Conservation (phyloP, 2,113 vertebrate genomes). For the Mystacornis crossleyi region DNA sequence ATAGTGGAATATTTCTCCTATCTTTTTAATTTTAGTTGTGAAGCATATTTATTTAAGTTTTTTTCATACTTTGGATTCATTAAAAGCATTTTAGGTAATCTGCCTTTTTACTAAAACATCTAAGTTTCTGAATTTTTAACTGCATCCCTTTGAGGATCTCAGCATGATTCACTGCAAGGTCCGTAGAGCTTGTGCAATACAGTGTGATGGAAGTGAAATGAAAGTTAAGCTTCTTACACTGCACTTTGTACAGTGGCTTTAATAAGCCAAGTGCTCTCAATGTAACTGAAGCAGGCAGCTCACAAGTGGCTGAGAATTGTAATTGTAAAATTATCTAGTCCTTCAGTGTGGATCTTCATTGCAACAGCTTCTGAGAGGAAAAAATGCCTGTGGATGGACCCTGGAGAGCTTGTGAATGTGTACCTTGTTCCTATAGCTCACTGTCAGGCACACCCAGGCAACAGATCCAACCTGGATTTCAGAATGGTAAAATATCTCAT, state of each 20-base stretch:
- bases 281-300: not conserved
- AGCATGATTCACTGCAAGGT: not conserved
- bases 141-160: not conserved
- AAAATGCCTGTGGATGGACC: not conserved
- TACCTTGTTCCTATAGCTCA: rapidly evolving
- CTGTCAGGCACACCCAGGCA: not conserved
- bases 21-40: not conserved
- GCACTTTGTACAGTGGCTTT: not conserved
- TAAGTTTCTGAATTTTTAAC: not conserved
- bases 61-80: not conserved
- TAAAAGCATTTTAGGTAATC: not conserved
- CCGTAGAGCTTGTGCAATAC: not conserved
- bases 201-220: conserved; percentile 10
- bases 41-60: not conserved
- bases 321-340: not conserved
- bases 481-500: not conserved
- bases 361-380: not conserved
- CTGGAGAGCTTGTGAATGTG: rapidly evolving
- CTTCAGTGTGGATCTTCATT: not conserved
- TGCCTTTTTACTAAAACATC: not conserved
- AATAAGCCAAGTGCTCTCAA: not conserved
- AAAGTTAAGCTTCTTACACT: conserved; percentile 10
- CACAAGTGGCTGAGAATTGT: not conserved
- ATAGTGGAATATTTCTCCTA: not conserved
- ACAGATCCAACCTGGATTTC: not conserved